phyloP scores from a whole-genome alignment of 1,140 invertebrate species.

The Brachionus paranguensis region DNA sequence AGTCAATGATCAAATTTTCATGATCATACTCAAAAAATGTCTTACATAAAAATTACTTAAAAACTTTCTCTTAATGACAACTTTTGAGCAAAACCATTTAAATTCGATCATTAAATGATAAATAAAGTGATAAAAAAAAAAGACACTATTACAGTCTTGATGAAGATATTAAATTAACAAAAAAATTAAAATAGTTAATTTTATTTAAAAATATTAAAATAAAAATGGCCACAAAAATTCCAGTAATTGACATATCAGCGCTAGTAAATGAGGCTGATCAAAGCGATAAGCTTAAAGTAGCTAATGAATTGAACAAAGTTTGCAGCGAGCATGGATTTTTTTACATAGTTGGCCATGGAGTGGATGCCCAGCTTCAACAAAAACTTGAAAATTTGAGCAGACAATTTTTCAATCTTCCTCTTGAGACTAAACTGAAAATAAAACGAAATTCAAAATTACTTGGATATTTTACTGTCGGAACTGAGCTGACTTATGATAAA shows the following conservation, averaged over 20 bases:
- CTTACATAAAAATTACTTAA: too few relatives aligned
- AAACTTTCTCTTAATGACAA: too few relatives aligned
- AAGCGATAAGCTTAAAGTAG: background rate
- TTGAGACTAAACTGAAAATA: background rate
- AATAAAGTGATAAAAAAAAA: background rate
- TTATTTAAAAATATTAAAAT: background rate
- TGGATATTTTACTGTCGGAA: background rate
- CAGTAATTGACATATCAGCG: constrained; percentile 4
- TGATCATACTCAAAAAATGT: too few relatives aligned
- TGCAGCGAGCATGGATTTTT: constrained; percentile 24
- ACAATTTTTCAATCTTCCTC: constrained; percentile 18
- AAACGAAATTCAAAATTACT: background rate
- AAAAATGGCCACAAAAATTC: constrained; percentile 6
- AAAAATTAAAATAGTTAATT: background rate
- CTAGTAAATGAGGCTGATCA: background rate
- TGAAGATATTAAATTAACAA: background rate
- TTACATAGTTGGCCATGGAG: constrained; percentile 16
- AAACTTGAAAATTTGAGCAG: background rate
- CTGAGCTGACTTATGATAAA: background rate
- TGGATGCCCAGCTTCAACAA: background rate
- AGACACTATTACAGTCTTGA: background rate
- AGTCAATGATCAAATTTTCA: too few relatives aligned
- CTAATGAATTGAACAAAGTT: constrained; percentile 3
- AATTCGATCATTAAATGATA: too few relatives aligned
- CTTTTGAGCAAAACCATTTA: too few relatives aligned